Conservation (phyloP, 2,113 vertebrate genomes). For the Etia nguti region DNA sequence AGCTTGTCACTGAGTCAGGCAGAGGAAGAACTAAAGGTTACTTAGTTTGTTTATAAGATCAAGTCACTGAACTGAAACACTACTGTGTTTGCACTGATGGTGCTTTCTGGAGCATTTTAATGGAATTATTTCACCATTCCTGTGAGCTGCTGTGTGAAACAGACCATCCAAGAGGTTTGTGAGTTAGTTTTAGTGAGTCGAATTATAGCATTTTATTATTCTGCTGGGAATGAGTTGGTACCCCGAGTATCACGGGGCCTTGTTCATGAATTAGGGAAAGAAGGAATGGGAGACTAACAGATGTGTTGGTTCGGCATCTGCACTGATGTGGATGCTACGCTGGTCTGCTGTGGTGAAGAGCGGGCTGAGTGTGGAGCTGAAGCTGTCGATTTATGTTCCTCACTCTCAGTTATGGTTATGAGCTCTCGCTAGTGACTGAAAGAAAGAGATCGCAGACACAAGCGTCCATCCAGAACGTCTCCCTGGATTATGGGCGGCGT, state of each 20-base stretch:
- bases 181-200: background rate
- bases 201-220: background rate
- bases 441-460: background rate
- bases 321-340: background rate
- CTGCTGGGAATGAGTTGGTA: background rate
- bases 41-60: background rate
- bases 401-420: background rate
- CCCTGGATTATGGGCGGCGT: background rate
- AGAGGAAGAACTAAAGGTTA: background rate
- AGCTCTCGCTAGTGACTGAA: background rate
- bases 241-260: background rate
- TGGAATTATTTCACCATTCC: background rate
- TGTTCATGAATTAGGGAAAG: background rate
- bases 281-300: accelerated
- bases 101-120: background rate
- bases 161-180: background rate
- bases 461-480: background rate
- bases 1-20: background rate
- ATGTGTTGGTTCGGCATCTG: background rate
- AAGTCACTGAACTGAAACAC: background rate
- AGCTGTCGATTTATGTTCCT: accelerated
- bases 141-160: background rate
- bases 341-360: background rate
- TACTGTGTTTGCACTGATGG: background rate
- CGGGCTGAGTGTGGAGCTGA: background rate